Evolutionary conservation across 2,113 vertebrate genomes (phyloP), one percentile per base, ranked within the genome.

Genomic region (Lagopus leucura): DNA sequence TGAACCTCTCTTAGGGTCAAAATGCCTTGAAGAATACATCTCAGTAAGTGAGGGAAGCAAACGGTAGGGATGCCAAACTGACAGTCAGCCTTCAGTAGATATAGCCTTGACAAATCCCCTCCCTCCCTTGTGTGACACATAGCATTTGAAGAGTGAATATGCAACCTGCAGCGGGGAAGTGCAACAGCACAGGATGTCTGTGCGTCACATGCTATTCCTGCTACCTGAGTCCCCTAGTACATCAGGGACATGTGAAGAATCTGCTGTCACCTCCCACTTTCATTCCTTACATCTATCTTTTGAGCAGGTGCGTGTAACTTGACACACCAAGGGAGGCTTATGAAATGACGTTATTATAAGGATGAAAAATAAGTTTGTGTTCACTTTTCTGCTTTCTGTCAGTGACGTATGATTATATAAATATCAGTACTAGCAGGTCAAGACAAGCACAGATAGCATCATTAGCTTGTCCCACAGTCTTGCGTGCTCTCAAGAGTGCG

Each of bases 61-160:
- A 25, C 0, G 0, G 10, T 15, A 36, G 27, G 27, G 16, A 66
- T 57, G 32, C 22, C 40, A 85, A 0, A 0, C 36, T 66, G 34
- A 73, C 22, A 87, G 38, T 18, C 36, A 85, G 6, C 7, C 20
- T 4, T 12, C 65, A 11, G 43, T n/a, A 15, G 43, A 58, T 54
- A 72, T 78, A 82, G 40, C 58, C 55, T 63, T 79, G 27, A 58
- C 24, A 91, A 82, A 73, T 66, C 27, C 20, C 13, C 22, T 32
- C 21, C 48, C 19, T 76, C 40, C 36, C 43, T 66, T 82, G 10
- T 1, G 1, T 70, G 78, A 70, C 36, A 63, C 43, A 64, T 10
- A 36, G 72, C 84, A 85, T 72, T 48, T 0, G 3, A 3, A 17
- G 30, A 85, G 12, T 0, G 0, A 58, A 91, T 40, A 17, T 0